phyloP scores from a whole-genome alignment of 37 sponge, comb jelly and placozoan genomes.

The Halichondria panicea region DNA sequence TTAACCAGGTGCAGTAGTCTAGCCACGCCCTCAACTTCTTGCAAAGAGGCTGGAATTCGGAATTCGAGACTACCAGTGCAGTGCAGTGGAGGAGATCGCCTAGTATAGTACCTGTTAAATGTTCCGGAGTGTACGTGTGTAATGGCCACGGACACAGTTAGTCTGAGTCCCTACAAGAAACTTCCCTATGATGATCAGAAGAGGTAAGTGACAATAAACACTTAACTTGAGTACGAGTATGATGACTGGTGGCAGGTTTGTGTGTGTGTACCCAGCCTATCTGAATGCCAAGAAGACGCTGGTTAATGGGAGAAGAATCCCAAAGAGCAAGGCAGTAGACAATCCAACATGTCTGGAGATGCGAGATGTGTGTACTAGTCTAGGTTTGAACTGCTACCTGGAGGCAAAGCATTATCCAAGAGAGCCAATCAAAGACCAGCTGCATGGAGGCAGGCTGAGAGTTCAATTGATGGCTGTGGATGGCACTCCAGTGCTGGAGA shows the following conservation, averaged over 20 bases:
- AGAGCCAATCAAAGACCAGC: conserved; percentile 55
- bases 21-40: too few species aligned
- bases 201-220: conserved; percentile 10
- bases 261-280: conserved; percentile 75
- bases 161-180: conserved; percentile 56
- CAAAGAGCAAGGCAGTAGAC: conserved; percentile 71
- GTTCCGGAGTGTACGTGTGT: too few species aligned
- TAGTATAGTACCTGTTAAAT: too few species aligned
- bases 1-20: too few species aligned
- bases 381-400: conserved; percentile 15
- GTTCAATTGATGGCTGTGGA: conserved; percentile 58
- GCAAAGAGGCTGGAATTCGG: too few species aligned
- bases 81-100: too few species aligned
- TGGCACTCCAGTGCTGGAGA: conserved; percentile 24
- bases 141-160: too few species aligned
- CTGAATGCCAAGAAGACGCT: conserved; percentile 66
- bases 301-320: conserved; percentile 63
- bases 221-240: background rate
- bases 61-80: too few species aligned
- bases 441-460: conserved; percentile 67
- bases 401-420: conserved; percentile 66
- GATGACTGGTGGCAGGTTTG: conserved; percentile 52
- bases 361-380: conserved; percentile 66
- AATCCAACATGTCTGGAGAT: conserved; percentile 78
- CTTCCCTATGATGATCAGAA: conserved; percentile 31